Evolutionary conservation across 2,888 invertebrate genomes (phyloP), one percentile per base, ranked within the genome.

Genomic region (Campoletis raptor): DNA sequence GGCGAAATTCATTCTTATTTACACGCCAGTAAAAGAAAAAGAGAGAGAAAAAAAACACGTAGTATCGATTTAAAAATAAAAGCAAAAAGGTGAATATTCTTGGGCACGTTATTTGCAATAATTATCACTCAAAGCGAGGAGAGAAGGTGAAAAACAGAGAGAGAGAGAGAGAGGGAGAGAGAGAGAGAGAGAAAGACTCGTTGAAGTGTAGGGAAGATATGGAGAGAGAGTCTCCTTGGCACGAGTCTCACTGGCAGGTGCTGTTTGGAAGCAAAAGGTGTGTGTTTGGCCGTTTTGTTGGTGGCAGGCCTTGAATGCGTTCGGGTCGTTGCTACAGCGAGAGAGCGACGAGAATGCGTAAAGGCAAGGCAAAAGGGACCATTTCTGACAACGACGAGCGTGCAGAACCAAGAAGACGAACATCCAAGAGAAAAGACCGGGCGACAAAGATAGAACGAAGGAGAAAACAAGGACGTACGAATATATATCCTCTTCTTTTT

Each of bases 231-330:
- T 52, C 40, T 78, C 67, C 78, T 67, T 70, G 78, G 78, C 52
- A 70, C 78, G 74, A 77, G 85, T 72, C 74, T 81, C 69, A 37
- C 77, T 70, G 83, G 87, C 88, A 87, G 88, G 87, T 88, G 88
- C 85, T 84, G 80, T 54, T 74, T 36, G 21, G 40, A 82, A 86
- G 91, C 91, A 90, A 90, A 92, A 92, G 90, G 89, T 90, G 89
- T 78, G 78, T 76, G 64, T 15, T 72, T 67, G 87, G 82, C 72
- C 80, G 84, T 80, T 82, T 69, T 61, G 83, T 64, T 89, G 87
- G 83, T 89, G 91, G 90, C 91, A 91, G 91, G 90, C 92, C 92
- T 92, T 92, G 92, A 91, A 85, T 83, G 89, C 88, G 90, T 89
- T 90, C 90, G 90, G 92, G 90, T 91, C 92, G 91, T 92, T 91